Base-by-base conservation (phyloP, 2,888 invertebrate species). In the Pantelozetes paolii region DNA sequence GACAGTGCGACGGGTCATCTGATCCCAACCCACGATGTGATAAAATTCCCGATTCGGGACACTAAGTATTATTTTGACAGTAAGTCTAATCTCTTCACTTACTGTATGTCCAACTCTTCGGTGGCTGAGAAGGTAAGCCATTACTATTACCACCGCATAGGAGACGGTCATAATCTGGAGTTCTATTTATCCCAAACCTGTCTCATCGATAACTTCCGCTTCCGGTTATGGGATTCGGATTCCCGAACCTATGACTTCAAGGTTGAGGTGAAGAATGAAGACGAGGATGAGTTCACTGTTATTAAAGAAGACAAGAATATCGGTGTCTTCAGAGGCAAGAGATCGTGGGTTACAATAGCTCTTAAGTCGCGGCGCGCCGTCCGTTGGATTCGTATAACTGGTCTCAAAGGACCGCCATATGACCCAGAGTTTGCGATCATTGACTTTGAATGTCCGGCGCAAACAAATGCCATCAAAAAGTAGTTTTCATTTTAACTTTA, bases 181-280 rank as follows among this genome's bases (percentile, higher is more conserved):
- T 69, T 69, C 69, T 69, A 69, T 69, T 42, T 69, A 23, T 15
- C 45, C 2, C 69, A 69, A 28, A 69, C 69, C 40, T 69, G 69
- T 69, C 45, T 69, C 5, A 69, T 69, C 8, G 69, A 69, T 20
- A 45, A 20, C 32, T 69, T 69, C 28, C 36, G 45, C 26, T 11
- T 69, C 26, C 42, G 69, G 40, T 26, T 69, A 8, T 69, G 69
- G 69, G 69, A 69, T 23, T 26, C 23, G 8, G 69, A 69, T 42
- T 2, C 11, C 20, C 23, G 45, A 15, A 42, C 69, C 26, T 69
- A 45, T 45, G 69, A 69, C 36, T 69, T 69, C 26, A 69, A 13
- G 1, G 69, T 69, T 13, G 26, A 69, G 15, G 13, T 69, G 20
- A 69, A 28, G 36, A 15, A 23, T 23, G 42, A 69, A 28, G 20